Conservation (phyloP, 2,113 vertebrate species). For the Canis aureus region DNA sequence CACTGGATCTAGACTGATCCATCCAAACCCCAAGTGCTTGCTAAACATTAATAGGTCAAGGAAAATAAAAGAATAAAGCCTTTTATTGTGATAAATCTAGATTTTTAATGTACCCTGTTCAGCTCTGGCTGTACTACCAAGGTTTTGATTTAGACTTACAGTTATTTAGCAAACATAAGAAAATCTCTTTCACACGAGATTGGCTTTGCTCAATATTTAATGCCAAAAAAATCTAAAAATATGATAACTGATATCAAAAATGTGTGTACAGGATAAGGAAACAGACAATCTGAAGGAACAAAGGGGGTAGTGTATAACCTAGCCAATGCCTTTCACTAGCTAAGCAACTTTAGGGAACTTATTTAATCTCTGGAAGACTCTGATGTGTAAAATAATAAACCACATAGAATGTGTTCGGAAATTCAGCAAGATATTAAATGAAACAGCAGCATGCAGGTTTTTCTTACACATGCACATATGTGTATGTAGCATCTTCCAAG, state of each 20-base stretch:
- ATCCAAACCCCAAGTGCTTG: background rate
- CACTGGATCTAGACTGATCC: background rate
- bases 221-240: background rate
- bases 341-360: background rate
- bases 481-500: background rate
- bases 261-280: background rate
- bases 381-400: background rate
- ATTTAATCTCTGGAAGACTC: background rate
- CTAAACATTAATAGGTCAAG: background rate
- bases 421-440: background rate
- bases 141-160: conserved; percentile 8
- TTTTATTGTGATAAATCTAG: background rate
- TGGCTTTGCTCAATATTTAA: background rate
- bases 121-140: background rate
- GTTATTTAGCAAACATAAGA: conserved; percentile 23
- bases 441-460: background rate
- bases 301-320: background rate
- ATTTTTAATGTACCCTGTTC: background rate
- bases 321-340: background rate
- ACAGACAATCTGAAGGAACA: background rate
- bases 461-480: background rate
- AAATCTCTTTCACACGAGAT: background rate
- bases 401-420: background rate
- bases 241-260: background rate
- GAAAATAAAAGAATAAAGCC: background rate